These are phyloP conservation scores for Phalacrocorax aristotelis DNA, from an alignment of 2,113 vertebrate genomes.

Conservation along the genomic window DNA sequence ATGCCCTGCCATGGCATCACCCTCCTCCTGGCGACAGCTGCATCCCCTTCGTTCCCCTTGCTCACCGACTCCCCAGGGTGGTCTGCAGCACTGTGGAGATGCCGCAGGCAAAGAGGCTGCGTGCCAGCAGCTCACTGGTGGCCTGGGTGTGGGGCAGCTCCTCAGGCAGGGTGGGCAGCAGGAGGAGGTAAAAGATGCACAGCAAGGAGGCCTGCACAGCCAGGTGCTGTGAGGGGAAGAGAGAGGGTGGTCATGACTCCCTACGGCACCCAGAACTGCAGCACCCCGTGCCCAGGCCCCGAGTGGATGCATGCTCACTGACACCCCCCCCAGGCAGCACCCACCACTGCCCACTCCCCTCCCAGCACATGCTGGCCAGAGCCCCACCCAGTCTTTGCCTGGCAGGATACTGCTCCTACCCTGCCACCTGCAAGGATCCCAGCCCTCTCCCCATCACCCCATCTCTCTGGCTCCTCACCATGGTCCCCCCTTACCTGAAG, in stretches of 20 bases:
- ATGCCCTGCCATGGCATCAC: not conserved
- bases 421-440: not conserved
- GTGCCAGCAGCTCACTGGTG: conserved; percentile 72
- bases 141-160: conserved; percentile 4
- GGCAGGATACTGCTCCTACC: not conserved
- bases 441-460: not conserved
- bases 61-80: conserved; percentile 81
- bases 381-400: not conserved
- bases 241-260: fast-evolving
- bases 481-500: conserved; percentile 67
- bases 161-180: conserved; percentile 59
- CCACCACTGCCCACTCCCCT: not conserved
- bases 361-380: not conserved
- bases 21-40: not conserved
- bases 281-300: not conserved
- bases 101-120: conserved; percentile 81
- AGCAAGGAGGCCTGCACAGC: conserved; percentile 79
- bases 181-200: conserved; percentile 74
- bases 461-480: fast-evolving
- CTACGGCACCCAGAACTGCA: not conserved
- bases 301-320: not conserved
- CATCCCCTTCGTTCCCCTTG: not conserved
- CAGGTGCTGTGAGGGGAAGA: conserved; percentile 71
- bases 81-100: conserved; percentile 80
- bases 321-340: not conserved